These are phyloP conservation scores for Acleris sparsana DNA, from an alignment of 2,888 invertebrate species.

Conservation along the genomic window DNA sequence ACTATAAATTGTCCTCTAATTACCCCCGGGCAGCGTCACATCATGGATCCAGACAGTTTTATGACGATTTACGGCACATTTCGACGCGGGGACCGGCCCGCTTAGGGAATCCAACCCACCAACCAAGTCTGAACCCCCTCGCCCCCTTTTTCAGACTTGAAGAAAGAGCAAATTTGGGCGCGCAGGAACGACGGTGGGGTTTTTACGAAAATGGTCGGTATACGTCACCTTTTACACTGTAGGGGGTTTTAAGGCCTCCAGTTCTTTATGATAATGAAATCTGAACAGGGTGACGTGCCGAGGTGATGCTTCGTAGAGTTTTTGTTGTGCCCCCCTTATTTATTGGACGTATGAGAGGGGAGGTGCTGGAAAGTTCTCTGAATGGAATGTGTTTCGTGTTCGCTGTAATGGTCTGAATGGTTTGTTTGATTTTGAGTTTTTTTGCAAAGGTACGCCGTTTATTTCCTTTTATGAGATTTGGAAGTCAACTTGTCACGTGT, in stretches of 20 bases:
- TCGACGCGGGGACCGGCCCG: constrained; percentile 76
- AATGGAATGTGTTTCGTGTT: constrained; percentile 73
- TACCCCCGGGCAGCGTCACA: constrained; percentile 86
- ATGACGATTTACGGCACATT: constrained; percentile 85
- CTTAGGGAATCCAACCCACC: constrained; percentile 72
- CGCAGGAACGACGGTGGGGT: constrained; percentile 36
- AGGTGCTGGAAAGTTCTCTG: constrained; percentile 65
- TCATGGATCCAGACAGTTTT: constrained; percentile 89
- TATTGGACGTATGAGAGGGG: constrained; percentile 79
- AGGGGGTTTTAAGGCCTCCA: constrained; percentile 83
- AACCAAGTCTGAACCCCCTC: constrained; percentile 48
- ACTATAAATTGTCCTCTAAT: constrained; percentile 85
- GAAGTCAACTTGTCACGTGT: neutral
- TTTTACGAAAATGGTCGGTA: constrained; percentile 44
- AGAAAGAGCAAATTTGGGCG: constrained; percentile 32
- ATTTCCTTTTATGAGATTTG: neutral
- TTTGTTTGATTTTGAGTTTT: constrained; percentile 39
- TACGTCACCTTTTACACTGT: constrained; percentile 61
- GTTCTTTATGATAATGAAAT: constrained; percentile 85
- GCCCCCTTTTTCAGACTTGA: constrained; percentile 35
- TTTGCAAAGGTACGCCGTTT: constrained; percentile 4
- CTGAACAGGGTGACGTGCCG: constrained; percentile 83
- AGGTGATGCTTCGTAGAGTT: constrained; percentile 81
- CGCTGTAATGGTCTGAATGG: constrained; percentile 63
- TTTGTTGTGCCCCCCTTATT: constrained; percentile 81